A percentile compares a stretch with the other conserved stretches of the same genome.
Conservation (phyloP, 2,797 vertebrate genomes). For the Betta splendens region DNA sequence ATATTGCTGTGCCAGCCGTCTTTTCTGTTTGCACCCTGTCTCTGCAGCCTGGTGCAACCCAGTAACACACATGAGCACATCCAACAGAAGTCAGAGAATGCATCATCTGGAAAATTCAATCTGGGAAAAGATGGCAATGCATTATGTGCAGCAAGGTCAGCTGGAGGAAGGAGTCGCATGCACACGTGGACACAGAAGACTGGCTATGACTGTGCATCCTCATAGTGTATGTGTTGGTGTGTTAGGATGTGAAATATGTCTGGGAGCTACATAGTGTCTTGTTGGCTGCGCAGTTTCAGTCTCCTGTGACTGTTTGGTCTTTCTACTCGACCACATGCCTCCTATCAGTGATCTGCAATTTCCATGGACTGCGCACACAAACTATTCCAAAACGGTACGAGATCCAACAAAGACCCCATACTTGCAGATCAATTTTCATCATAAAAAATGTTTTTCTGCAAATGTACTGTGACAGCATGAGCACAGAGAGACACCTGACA, state of each 20-base stretch:
- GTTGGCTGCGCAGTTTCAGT: too few relatives aligned
- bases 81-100: constrained; percentile 27
- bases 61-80: background rate
- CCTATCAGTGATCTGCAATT: background rate
- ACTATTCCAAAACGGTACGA: background rate
- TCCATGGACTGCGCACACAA: background rate
- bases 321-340: background rate
- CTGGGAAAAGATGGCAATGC: constrained; percentile 50
- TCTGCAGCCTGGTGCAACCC: constrained; percentile 4
- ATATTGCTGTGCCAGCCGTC: background rate
- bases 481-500: background rate
- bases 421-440: background rate
- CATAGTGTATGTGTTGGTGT: background rate
- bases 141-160: constrained; percentile 51
- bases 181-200: background rate
- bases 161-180: background rate
- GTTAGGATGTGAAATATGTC: background rate
- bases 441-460: background rate
- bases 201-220: too few relatives aligned
- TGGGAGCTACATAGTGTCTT: constrained; percentile 3
- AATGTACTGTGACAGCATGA: background rate
- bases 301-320: constrained; percentile 25
- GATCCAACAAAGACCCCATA: too few relatives aligned
- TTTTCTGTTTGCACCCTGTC: background rate
- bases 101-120: constrained; percentile 48